phyloP scores from a whole-genome alignment of 2,113 vertebrate genomes.

The Thalassarche chlororhynchos region DNA sequence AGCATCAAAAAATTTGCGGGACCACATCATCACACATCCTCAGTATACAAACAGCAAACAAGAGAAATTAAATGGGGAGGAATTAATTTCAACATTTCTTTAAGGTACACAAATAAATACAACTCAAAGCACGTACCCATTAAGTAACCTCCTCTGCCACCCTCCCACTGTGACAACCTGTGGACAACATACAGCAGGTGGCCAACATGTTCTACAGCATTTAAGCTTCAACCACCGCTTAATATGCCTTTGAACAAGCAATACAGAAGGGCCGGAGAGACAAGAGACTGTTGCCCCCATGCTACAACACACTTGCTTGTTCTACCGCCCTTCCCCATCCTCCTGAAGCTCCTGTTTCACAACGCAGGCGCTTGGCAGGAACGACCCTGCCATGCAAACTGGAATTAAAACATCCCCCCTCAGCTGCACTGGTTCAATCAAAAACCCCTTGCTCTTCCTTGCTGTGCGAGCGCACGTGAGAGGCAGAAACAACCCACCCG shows the following conservation, averaged over 20 bases:
- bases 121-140: background rate
- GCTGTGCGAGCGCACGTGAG: fast-evolving
- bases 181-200: background rate
- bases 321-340: background rate
- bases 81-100: background rate
- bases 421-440: background rate
- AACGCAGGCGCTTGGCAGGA: background rate
- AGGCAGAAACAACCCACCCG: background rate
- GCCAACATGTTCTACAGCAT: background rate
- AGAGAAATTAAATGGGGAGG: background rate
- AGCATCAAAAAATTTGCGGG: background rate
- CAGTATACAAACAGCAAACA: background rate
- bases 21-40: background rate
- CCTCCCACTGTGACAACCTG: background rate
- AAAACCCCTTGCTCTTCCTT: background rate
- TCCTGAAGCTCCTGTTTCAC: background rate
- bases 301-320: background rate
- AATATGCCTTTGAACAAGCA: background rate
- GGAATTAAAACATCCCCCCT: background rate
- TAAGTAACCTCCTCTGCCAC: background rate
- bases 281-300: background rate
- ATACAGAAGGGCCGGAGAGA: background rate
- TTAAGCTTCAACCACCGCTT: background rate
- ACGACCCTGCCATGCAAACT: background rate
- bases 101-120: background rate